Evolutionary conservation across 92 coral and sea anemone species (phyloP), one percentile per base, ranked within the genome.

Genomic region (Heteractis magnifica): DNA sequence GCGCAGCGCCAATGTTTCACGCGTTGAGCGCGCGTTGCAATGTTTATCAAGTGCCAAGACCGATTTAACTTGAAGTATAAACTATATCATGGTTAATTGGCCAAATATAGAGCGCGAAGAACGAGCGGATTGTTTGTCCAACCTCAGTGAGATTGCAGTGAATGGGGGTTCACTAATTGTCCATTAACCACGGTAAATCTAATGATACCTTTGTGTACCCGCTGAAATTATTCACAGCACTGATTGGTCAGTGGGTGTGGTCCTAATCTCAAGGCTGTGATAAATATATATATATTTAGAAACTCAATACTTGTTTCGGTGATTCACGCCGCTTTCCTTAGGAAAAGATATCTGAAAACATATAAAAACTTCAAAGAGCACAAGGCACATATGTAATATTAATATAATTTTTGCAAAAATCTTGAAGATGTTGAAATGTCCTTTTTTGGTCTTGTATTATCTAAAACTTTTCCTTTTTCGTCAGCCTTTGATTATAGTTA

Each of bases 61-160:
- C 79, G 59, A 82, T 82, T 82, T 82, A 44, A 41, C 75, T 10
- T 44, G 52, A 15, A 65, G 64, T 82, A 75, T 74, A 82, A 82
- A 82, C 86, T 82, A 82, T 82, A 82, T 82, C 75, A 56, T 44
- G 21, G 86, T 56, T 82, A 82, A 82, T 82, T 82, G 86, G 86
- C 86, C 79, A 23, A 51, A 56, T 14, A 44, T 82, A 23, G 59
- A 56, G 62, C 79, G 71, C 79, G 44, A 82, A 72, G 73, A 56
- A 48, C 73, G 55, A 80, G 84, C 77, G 77, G 77, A 68, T 23
- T 81, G 77, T 81, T 81, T 81, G 73, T 56, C 65, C 73, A 70
- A 64, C 73, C 74, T 52, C 84, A 64, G 65, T 70, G 77, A 68
- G 77, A 68, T 81, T 81, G 44, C 20, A 20, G 49, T 81, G 77